Base-by-base conservation (phyloP, 2,797 vertebrate species). In the Adrianichthys oophorus region DNA sequence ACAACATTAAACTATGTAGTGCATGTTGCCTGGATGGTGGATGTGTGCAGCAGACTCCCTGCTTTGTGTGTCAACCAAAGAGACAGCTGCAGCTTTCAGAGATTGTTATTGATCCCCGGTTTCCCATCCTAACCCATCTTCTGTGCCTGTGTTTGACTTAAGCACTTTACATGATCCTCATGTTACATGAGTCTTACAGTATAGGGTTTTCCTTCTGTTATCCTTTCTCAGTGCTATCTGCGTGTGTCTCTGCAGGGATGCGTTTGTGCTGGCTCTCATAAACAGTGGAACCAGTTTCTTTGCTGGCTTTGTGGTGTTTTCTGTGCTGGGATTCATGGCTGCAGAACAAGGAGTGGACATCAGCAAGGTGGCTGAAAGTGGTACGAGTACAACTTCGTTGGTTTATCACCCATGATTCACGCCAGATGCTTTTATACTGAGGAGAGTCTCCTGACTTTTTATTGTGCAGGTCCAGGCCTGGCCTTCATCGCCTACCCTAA, bases 401-500 rank as follows among this genome's bases (percentile, higher is more conserved):
- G 16, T 15, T 10, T 18, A 18, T 24, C 19, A 17, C 19, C 42
- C 37, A 15, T 68, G 48, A 40, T 23, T 3, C 23, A 54, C 23
- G 41, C n/a, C 19, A 57, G 32, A 50, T 19, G 44, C 19, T 41
- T 52, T 23, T 57, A 23, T 49, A 48, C 32, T 56, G 47, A 48
- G 41, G 19, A 49, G 55, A 56, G 26, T 18, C 48, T 41, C 8
- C 8, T 3, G 8, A 32, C 32, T 13, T 37, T 37, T 37, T 37
- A 12, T 10, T 72, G 37, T 78, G 56, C 83, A 94, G 93, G 93
- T 83, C 93, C 93, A 32, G 93, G 93, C 60, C 72, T 94, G 83
- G 93, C 92, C 5, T 94, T 94, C 65, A 94, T 94, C 66, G 93
- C 93, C 14, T 94, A 94, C 71, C 93, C 93, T n/a, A 94, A 94